Conservation (phyloP, 2,113 vertebrate genomes). For the Mohoua ochrocephala region DNA sequence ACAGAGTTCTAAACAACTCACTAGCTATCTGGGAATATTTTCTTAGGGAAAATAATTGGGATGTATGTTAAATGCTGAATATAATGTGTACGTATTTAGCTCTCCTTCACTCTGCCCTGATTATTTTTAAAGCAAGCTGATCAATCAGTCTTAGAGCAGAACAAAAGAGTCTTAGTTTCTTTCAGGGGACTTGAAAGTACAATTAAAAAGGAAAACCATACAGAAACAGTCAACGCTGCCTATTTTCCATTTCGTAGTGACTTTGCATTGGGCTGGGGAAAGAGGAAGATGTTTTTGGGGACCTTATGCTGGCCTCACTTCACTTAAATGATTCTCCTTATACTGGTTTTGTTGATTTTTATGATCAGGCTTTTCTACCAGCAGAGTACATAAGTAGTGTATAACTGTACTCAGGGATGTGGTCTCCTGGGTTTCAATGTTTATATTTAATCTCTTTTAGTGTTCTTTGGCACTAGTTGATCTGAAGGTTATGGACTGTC, state of each 20-base stretch:
- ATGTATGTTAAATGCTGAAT: not conserved
- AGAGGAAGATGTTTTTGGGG: not conserved
- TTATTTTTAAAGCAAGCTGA: not conserved
- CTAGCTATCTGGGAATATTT: not conserved
- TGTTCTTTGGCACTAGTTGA: not conserved
- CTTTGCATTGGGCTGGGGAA: not conserved
- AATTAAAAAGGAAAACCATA: not conserved
- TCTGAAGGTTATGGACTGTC: not conserved
- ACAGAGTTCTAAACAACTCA: not conserved
- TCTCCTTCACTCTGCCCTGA: not conserved
- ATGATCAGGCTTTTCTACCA: not conserved
- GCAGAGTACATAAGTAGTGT: not conserved
- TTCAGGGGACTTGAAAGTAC: not conserved
- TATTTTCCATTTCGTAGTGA: not conserved
- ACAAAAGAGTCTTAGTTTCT: not conserved
- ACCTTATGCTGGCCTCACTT: not conserved
- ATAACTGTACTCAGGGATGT: not conserved
- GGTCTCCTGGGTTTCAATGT: not conserved
- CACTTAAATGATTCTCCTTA: not conserved
- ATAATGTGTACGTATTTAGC: not conserved
- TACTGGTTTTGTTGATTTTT: not conserved
- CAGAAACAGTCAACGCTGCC: not conserved
- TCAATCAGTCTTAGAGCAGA: not conserved
- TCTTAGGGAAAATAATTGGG: not conserved
- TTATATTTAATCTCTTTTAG: not conserved